Conservation (phyloP, 2,888 invertebrate genomes). For the Tipula vernalis region DNA sequence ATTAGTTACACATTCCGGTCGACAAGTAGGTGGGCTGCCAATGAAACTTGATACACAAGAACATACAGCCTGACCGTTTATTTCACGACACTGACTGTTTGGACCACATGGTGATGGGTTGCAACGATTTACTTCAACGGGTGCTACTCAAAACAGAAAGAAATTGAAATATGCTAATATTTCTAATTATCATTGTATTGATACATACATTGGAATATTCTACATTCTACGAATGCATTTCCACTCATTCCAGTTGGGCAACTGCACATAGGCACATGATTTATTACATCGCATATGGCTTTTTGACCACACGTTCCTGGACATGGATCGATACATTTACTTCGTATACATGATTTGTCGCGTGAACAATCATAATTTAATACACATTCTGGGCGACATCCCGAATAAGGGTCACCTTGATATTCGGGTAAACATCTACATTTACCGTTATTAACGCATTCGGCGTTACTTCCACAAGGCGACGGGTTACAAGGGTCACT, state of each 20-base stretch:
- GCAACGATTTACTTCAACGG: slow-evolving; percentile 43
- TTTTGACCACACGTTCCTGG: slow-evolving; percentile 66
- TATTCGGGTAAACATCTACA: slow-evolving; percentile 67
- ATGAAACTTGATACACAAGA: slow-evolving; percentile 49
- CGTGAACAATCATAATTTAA: slow-evolving; percentile 65
- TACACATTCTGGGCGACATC: slow-evolving; percentile 71
- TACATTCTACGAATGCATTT: slow-evolving; percentile 55
- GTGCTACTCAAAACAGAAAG: slow-evolving; percentile 29
- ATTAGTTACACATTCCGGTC: slow-evolving; percentile 58
- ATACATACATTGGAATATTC: slow-evolving; percentile 40
- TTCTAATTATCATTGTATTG: slow-evolving; percentile 25
- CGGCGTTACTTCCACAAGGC: slow-evolving; percentile 66
- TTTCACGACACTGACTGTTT: slow-evolving; percentile 52
- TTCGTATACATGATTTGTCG: slow-evolving; percentile 62
- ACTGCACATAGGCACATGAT: slow-evolving; percentile 50
- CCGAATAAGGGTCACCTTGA: slow-evolving; percentile 63
- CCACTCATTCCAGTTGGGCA: slow-evolving; percentile 56
- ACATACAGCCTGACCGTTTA: slow-evolving; percentile 49
- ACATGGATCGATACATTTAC: slow-evolving; percentile 76
- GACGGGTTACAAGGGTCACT: slow-evolving; percentile 56
- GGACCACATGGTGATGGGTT: slow-evolving; percentile 58
- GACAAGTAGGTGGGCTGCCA: slow-evolving; percentile 58
- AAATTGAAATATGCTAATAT: slow-evolving; percentile 19
- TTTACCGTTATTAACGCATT: slow-evolving; percentile 49
- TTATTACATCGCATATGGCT: slow-evolving; percentile 65